Percentiles rank a stretch among this genome's conserved stretches.
These are phyloP conservation scores for Heterotis niloticus DNA, from an alignment of 2,113 vertebrate genomes.

Conservation along the genomic window DNA sequence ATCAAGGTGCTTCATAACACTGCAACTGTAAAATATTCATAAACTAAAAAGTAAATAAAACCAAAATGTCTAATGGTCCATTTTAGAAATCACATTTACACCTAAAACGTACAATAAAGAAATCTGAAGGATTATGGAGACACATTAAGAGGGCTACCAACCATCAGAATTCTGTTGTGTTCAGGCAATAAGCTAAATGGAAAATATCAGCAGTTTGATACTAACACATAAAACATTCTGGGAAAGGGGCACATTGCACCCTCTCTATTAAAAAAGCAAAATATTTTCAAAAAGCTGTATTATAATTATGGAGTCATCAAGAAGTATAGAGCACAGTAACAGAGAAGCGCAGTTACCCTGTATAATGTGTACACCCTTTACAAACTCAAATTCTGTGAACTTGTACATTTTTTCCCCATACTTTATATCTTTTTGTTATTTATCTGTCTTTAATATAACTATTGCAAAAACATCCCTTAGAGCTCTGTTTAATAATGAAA, in stretches of 20 bases:
- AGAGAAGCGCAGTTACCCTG: no score
- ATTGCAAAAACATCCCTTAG: no score
- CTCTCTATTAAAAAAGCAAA: neutral
- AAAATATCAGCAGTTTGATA: no score
- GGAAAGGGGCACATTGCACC: neutral
- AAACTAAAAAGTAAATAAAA: constrained; percentile 61
- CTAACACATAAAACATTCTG: neutral
- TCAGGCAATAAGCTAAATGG: neutral
- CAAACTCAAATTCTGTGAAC: no score
- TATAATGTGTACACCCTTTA: no score
- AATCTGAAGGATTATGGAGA: neutral
- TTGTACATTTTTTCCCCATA: no score
- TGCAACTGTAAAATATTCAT: constrained; percentile 50
- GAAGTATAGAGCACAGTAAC: no score
- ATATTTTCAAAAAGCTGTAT: neutral
- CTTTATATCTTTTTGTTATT: no score
- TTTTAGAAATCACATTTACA: constrained; percentile 44
- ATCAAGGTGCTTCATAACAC: constrained; percentile 52
- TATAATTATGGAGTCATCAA: neutral
- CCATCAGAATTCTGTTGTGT: neutral
- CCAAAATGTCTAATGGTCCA: constrained; percentile 51
- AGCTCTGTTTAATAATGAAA: no score
- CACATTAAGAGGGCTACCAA: no score
- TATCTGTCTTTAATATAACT: no score
- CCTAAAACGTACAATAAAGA: neutral